phyloP scores from a whole-genome alignment of 2,797 vertebrate genomes.

The Smutsia gigantea region DNA sequence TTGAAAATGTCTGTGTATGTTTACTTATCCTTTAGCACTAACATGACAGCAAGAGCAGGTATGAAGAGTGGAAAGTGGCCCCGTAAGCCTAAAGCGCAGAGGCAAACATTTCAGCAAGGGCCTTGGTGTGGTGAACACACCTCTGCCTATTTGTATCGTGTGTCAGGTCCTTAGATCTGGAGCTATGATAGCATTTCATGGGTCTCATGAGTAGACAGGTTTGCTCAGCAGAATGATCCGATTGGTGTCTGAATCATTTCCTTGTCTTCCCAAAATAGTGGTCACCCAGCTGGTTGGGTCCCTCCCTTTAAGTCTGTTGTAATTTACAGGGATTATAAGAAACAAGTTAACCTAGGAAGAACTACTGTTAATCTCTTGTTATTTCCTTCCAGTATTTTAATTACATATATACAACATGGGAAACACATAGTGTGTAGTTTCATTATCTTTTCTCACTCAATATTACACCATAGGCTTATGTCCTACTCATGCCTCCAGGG shows the following conservation, averaged over 20 bases:
- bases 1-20: neutral
- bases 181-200: neutral
- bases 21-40: neutral
- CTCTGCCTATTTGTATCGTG: neutral
- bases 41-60: neutral
- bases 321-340: neutral
- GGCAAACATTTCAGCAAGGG: no score
- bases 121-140: neutral
- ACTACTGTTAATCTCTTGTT: neutral
- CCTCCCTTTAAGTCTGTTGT: neutral
- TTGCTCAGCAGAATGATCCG: neutral
- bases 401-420: neutral
- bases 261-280: no score
- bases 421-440: neutral
- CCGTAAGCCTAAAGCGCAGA: fast-evolving
- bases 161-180: neutral
- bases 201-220: neutral
- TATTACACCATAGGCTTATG: neutral
- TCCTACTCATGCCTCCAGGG: fast-evolving
- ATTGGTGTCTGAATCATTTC: neutral
- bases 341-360: neutral
- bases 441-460: neutral
- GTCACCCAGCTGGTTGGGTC: neutral
- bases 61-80: neutral
- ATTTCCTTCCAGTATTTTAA: neutral